Conservation (phyloP, 2,113 vertebrate genomes). For the Ammodytes marinus region DNA sequence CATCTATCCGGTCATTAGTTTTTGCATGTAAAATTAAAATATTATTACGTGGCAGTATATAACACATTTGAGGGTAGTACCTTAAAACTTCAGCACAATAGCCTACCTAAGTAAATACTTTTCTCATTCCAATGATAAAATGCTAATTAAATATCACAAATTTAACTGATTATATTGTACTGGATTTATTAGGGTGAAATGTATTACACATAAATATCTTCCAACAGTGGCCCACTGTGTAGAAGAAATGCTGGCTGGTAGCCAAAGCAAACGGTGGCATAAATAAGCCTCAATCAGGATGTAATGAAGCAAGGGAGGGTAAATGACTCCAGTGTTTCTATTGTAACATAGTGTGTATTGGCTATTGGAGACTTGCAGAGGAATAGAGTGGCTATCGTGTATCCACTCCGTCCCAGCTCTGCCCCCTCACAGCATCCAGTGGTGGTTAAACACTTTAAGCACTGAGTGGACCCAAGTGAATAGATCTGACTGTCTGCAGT, state of each 20-base stretch:
- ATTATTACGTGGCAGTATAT: not conserved
- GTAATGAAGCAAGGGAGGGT: constrained; percentile 61
- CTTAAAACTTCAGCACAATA: not conserved
- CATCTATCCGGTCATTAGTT: not conserved
- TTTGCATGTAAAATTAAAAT: not conserved
- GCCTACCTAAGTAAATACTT: not conserved
- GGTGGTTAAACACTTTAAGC: constrained; percentile 72
- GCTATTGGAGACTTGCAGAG: constrained; percentile 59
- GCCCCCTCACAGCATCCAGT: constrained; percentile 61
- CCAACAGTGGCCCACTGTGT: constrained; percentile 28
- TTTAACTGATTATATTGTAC: too few species aligned
- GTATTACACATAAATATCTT: constrained; percentile 1
- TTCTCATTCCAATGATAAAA: not conserved
- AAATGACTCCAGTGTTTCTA: constrained; percentile 70
- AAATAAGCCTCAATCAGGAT: constrained; percentile 48
- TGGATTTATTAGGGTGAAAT: not conserved
- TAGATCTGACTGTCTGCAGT: constrained; percentile 68
- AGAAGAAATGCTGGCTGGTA: constrained; percentile 25
- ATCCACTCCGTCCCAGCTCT: constrained; percentile 50
- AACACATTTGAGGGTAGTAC: not conserved
- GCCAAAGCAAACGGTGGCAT: constrained; percentile 40
- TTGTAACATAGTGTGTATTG: constrained; percentile 69
- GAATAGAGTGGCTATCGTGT: constrained; percentile 65
- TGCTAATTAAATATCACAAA: not conserved
- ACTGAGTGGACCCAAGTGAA: constrained; percentile 75